Evolutionary conservation across 1,140 invertebrate species (phyloP), one percentile per base, ranked within the genome.

Genomic region (Hydropsyche tenuis): DNA sequence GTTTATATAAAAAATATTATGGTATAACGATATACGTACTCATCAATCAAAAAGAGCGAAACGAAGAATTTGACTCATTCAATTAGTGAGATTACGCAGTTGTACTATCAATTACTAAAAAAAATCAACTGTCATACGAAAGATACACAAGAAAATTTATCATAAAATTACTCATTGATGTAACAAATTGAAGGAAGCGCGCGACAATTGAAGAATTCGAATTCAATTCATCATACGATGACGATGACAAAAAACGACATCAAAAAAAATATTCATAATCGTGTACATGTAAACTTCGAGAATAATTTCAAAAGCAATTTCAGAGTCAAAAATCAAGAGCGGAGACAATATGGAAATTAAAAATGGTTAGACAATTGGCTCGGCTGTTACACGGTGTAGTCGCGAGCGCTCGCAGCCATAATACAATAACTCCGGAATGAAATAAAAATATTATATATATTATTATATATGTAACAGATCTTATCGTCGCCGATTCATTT

Each of bases 311-410:
- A 63, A 22, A n/a, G 23, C 30, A 37, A 37, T 37, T 37, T 18
- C 43, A 16, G 37, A 66, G 60, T 30, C 63, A 22, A 43, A 66
- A 66, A 69, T 43, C 22, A 20, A 69, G 66, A 48, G 46, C 66
- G 66, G 37, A 69, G 66, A 69, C 66, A 69, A 69, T 69, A 69
- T 69, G 66, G 66, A 69, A 69, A 69, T 69, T 69, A 69, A 69
- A 66, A 51, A 51, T 69, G 66, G 66, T 43, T 37, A 69, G 66
- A 69, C 66, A 69, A 69, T 69, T 42, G 66, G 45, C 46, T 53
- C 20, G 66, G 12, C 37, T 20, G 1, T 43, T 16, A 30, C 30
- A 30, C 14, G 63, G 63, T 45, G 63, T 45, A 66, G 30, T 66
- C 27, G 23, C 60, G 48, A 63, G 16, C 30, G 63, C 63, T 43